A percentile compares a stretch with the other conserved stretches of the same genome.
Conservation (phyloP, 2,888 invertebrate genomes). For the Andrena flavipes region DNA sequence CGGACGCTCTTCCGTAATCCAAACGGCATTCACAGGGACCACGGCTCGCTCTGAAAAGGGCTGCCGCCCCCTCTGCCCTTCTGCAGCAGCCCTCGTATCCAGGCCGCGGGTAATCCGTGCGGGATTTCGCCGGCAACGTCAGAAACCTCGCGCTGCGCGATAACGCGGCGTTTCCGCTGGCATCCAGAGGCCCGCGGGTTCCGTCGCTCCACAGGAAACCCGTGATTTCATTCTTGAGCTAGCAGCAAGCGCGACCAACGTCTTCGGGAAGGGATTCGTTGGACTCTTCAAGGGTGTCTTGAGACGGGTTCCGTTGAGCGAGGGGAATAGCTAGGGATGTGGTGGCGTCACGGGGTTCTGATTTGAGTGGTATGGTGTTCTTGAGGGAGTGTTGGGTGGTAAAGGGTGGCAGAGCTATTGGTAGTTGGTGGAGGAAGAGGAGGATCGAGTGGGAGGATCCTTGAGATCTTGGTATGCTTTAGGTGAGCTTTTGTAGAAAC, state of each 20-base stretch:
- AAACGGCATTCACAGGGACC: slow-evolving; percentile 59
- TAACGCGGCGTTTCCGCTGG: slow-evolving; percentile 38
- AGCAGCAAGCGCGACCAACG: slow-evolving; percentile 7
- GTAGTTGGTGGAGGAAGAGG: too few relatives aligned
- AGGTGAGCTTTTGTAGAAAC: too few relatives aligned
- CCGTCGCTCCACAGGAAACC: neutral
- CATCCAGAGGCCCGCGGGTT: slow-evolving; percentile 6
- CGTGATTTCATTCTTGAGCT: slow-evolving; percentile 21
- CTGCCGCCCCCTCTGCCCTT: slow-evolving; percentile 4
- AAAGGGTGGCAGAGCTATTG: too few relatives aligned
- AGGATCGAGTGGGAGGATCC: too few relatives aligned
- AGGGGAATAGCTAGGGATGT: too few relatives aligned
- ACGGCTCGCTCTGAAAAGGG: slow-evolving; percentile 53
- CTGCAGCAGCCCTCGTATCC: slow-evolving; percentile 4
- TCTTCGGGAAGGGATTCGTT: neutral
- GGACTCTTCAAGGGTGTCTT: neutral
- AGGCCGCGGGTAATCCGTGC: slow-evolving; percentile 38
- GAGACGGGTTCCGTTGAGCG: too few relatives aligned
- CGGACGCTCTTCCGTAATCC: slow-evolving; percentile 63
- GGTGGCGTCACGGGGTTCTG: too few relatives aligned
- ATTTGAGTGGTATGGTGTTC: too few relatives aligned
- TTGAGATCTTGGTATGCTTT: too few relatives aligned
- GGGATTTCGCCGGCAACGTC: slow-evolving; percentile 32
- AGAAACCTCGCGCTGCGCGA: slow-evolving; percentile 28
- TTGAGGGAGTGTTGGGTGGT: too few relatives aligned